Evolutionary conservation across 92 coral and sea anemone species (phyloP).

Genomic region (Montipora capitata): DNA sequence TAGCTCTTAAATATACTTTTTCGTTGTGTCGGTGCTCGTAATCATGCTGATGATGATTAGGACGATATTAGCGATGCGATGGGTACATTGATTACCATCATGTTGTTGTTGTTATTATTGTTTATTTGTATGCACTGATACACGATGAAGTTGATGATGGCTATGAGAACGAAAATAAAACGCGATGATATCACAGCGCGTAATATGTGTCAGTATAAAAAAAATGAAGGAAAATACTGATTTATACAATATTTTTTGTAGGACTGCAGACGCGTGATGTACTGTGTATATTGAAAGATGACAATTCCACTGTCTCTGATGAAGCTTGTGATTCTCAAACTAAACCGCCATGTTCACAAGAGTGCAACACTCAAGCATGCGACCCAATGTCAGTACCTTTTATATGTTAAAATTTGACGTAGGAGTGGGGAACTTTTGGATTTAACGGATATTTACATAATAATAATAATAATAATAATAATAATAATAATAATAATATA

Average conservation of each 20-base stretch:
- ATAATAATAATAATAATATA: too few species aligned
- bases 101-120: too few species aligned
- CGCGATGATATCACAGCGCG: too few species aligned
- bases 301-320: conserved; percentile 56
- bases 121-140: too few species aligned
- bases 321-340: conserved; percentile 25
- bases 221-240: background rate
- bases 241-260: background rate
- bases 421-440: too few species aligned
- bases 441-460: too few species aligned
- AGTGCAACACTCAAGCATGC: conserved; percentile 72
- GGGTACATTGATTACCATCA: too few species aligned
- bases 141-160: background rate
- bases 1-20: background rate
- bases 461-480: too few species aligned
- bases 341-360: conserved; percentile 55
- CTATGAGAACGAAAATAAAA: too few species aligned
- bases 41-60: background rate
- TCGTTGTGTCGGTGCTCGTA: too few species aligned
- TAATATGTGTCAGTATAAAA: background rate
- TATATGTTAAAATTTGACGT: too few species aligned
- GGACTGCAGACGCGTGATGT: conserved; percentile 71
- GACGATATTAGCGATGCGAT: background rate
- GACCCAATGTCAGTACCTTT: background rate
- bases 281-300: conserved; percentile 57